phyloP scores from a whole-genome alignment of 2,113 vertebrate species.

The Myotis brandtii region DNA sequence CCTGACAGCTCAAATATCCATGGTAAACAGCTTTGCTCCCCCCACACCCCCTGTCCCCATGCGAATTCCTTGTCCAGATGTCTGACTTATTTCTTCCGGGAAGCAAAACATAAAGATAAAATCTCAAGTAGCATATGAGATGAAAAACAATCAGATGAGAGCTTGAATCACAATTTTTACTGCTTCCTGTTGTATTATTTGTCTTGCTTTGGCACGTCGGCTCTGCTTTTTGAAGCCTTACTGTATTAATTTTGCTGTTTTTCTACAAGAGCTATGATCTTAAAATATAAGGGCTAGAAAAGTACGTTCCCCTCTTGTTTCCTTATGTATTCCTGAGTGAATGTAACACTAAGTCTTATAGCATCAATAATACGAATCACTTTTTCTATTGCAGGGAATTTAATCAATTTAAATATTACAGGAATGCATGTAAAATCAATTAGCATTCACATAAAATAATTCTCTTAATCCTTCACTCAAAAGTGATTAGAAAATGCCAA shows the following conservation, averaged over 20 bases:
- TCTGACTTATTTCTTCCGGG: conserved; percentile 45
- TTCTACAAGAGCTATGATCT: not conserved
- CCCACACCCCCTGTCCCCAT: not conserved
- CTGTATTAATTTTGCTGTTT: conserved; percentile 7
- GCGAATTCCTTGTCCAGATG: conserved; percentile 11
- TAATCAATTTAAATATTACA: conserved; percentile 38
- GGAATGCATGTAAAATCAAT: not conserved
- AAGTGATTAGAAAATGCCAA: conserved; percentile 2
- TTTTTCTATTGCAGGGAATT: conserved; percentile 19
- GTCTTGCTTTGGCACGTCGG: conserved; percentile 44
- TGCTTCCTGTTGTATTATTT: conserved; percentile 58
- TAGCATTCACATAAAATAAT: conserved; percentile 37
- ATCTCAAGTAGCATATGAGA: conserved; percentile 58
- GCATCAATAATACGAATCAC: not conserved
- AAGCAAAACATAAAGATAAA: conserved; percentile 62
- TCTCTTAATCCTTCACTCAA: not conserved
- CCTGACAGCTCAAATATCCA: conserved; percentile 19
- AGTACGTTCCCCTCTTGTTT: not conserved
- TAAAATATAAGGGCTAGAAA: not conserved
- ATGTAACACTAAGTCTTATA: not conserved
- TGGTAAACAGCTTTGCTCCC: not conserved
- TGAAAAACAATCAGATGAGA: conserved; percentile 74
- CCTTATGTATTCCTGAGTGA: not conserved
- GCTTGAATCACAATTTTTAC: conserved; percentile 73
- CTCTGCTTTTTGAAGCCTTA: conserved; percentile 44